Evolutionary conservation across 2,797 vertebrate species (phyloP).

Genomic region (Xiphophorus birchmanni): DNA sequence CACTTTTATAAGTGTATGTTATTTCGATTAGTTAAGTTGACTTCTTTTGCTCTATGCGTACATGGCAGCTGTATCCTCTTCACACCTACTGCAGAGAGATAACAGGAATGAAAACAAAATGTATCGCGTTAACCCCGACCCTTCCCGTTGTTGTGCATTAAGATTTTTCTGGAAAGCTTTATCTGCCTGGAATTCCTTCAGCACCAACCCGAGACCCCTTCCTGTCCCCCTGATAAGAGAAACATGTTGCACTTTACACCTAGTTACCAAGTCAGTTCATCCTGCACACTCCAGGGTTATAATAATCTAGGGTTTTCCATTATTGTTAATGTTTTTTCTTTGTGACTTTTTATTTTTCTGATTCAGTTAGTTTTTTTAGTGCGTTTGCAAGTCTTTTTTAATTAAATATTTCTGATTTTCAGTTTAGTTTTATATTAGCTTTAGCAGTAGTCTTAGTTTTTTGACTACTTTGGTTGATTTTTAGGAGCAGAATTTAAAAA

Average conservation of each 20-base stretch:
- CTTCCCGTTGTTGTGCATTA: constrained; percentile 12
- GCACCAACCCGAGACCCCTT: constrained; percentile 45
- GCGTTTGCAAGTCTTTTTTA: no score
- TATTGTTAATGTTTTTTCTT: no score
- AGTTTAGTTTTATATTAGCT: no score
- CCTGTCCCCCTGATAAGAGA: constrained; percentile 54
- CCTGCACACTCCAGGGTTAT: background rate
- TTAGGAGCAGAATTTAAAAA: no score
- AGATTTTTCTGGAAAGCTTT: constrained; percentile 40
- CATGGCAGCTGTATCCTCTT: constrained; percentile 44
- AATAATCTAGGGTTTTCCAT: no score
- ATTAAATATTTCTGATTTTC: no score
- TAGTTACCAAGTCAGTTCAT: constrained; percentile 1
- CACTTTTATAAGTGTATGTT: background rate
- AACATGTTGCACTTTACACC: constrained; percentile 38
- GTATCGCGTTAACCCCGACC: constrained; percentile 19
- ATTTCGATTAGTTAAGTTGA: background rate
- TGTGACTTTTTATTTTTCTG: no score
- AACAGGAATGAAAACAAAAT: constrained; percentile 28
- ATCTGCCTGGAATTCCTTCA: constrained; percentile 69
- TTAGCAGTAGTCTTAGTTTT: no score
- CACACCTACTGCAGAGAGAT: constrained; percentile 18
- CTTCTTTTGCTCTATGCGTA: background rate
- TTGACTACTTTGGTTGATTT: no score
- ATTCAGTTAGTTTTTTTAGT: no score